Evolutionary conservation across 2,113 vertebrate species (phyloP), one percentile per base, ranked within the genome.

Genomic region (Ictalurus punctatus): DNA sequence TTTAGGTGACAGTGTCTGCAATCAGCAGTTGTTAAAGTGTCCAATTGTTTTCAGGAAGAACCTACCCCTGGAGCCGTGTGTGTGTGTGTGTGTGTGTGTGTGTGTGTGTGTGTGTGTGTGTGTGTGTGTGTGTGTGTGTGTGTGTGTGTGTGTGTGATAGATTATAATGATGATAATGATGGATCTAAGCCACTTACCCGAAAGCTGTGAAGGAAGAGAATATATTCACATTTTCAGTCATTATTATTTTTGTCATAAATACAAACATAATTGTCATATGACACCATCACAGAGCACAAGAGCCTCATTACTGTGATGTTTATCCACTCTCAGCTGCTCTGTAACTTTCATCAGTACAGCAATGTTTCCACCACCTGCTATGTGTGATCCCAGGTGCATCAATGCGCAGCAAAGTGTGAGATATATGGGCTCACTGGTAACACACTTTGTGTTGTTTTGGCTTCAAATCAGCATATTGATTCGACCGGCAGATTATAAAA

Each of bases 371-470:
- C 61, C 85, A 80, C 85, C 79, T 48, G 34, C 54, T 82, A 74
- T 19, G 81, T 82, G 40, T 83, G 30, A 79, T 79, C 87, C 85
- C 61, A 87, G 73, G 90, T 87, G 86, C 85, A 87, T 89, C 83
- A 67, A 81, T 63, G 81, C 81, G 52, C 65, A 74, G 37, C 58
- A 78, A 65, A 87, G 40, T 85, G 25, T 40, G 19, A 54, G 73
- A 89, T 85, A 88, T 73, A 87, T 86, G 83, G 58, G 63, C 52
- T 78, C 23, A 6, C 56, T 67, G 25, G 56, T 83, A 89, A 83
- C 88, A 78, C 5, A 5, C 5, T 69, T 58, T 81, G 27, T 73
- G 80, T 23, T 56, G 56, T 83, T 73, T 82, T 82, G 65, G 63
- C 27, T 65, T 19, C n/a, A 21, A 21, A 30, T 48, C 44, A 85